Evolutionary conservation across 2,797 vertebrate genomes (phyloP), one percentile per base, ranked within the genome.

Genomic region (Pteronotus mesoamericanus): DNA sequence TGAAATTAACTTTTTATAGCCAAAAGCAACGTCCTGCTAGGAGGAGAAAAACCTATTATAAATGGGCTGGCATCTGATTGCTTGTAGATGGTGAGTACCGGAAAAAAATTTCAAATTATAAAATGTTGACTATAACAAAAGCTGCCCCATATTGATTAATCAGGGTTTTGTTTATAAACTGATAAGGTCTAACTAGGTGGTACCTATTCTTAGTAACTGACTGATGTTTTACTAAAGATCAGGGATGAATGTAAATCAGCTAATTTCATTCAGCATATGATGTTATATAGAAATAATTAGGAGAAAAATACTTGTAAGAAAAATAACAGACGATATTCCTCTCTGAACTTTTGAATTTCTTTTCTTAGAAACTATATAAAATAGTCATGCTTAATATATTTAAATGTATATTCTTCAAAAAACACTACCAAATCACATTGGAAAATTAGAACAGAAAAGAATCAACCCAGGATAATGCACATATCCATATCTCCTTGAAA

Each of bases 1-100:
- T 99, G 98, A 99, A 99, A 99, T 99, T 99, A 99, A 99, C 98
- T 99, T 99, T 98, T 98, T 98, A 99, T 99, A 98, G 99, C 99
- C 99, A 99, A 98, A 96, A 99, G 99, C 99, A 98, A 99, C 97
- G 98, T 98, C 98, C 98, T 98, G 98, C 98, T 98, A 98, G 97
- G 95, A 98, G 94, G 95, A 97, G 97, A 92, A 97, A 98, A 98
- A 98, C 96, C 98, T 98, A 98, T 98, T 99, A 98, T 93, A 98
- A 98, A 98, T 98, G 98, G 96, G 96, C 98, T 98, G 98, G 97
- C 98, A 98, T 98, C 98, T 98, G 98, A 98, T 97, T 97, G 98
- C 97, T 97, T 94, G 92, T 96, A 98, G 98, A 98, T 98, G 84
- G 98, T 98, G 98, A 98, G 98, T 77, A 98, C 83, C 0, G 98